A percentile compares a stretch with the other conserved stretches of the same genome.
These are phyloP conservation scores for Nothocercus nigrocapillus DNA, from an alignment of 2,113 vertebrate species.

Conservation along the genomic window DNA sequence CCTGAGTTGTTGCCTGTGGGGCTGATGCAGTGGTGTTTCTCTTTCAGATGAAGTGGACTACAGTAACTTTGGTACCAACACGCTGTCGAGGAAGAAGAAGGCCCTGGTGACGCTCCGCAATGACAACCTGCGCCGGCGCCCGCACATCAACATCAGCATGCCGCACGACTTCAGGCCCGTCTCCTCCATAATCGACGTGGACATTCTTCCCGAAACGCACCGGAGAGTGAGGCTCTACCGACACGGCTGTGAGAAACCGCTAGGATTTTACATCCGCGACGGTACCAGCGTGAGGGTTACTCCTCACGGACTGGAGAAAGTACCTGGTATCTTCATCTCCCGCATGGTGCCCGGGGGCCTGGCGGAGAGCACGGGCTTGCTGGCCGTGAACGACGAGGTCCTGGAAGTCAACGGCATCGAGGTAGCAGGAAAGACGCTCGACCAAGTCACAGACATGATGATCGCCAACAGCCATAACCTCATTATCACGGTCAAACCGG, in stretches of 20 bases:
- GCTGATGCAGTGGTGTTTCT: background rate
- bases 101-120: conserved; percentile 89
- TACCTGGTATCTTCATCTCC: conserved; percentile 97
- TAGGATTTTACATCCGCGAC: conserved; percentile 97
- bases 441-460: conserved; percentile 99
- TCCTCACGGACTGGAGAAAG: conserved; percentile 94
- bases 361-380: conserved; percentile 94
- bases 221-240: conserved; percentile 92
- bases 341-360: conserved; percentile 95
- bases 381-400: conserved; percentile 98
- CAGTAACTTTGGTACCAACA: conserved; percentile 88
- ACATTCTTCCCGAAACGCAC: conserved; percentile 96
- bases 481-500: conserved; percentile 96
- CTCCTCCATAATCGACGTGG: conserved; percentile 98
- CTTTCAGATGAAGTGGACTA: conserved; percentile 95
- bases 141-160: conserved; percentile 93
- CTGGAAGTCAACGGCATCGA: conserved; percentile 99
- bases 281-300: conserved; percentile 95
- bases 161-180: conserved; percentile 96
- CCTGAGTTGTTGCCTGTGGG: background rate
- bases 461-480: conserved; percentile 99
- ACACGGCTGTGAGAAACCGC: conserved; percentile 93
- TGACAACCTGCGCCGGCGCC: conserved; percentile 89
- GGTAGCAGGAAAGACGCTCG: conserved; percentile 94
- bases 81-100: conserved; percentile 89